Conservation (phyloP, 2,888 invertebrate species). For the Sipha maydis region DNA sequence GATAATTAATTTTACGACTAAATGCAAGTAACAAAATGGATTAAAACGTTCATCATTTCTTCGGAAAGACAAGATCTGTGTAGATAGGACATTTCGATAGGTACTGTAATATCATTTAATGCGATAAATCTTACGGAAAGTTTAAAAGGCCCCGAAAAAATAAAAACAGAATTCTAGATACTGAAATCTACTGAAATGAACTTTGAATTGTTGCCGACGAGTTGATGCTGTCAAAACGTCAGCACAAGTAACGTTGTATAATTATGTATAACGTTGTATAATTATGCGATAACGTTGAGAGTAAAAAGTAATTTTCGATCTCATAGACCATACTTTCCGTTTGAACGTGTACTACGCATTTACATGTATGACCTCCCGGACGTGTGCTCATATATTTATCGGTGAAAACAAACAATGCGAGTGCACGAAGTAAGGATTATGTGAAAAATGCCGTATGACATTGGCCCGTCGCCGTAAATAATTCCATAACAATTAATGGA, state of each 20-base stretch:
- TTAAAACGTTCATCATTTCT: background rate
- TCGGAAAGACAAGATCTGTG: background rate
- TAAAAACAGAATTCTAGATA: too few relatives aligned
- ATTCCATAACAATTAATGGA: slow-evolving; percentile 39
- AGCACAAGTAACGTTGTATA: background rate
- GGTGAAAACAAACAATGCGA: too few relatives aligned
- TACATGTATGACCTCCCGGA: too few relatives aligned
- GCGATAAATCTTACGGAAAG: background rate
- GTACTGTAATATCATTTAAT: background rate
- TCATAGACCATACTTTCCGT: too few relatives aligned
- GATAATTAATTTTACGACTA: background rate
- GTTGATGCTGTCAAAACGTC: too few relatives aligned
- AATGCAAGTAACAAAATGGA: background rate
- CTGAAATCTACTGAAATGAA: background rate
- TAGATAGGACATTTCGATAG: background rate
- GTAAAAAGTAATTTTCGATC: too few relatives aligned
- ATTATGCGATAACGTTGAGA: too few relatives aligned
- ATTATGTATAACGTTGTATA: too few relatives aligned
- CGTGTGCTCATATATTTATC: too few relatives aligned
- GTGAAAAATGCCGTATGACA: slow-evolving; percentile 10
- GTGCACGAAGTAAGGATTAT: background rate
- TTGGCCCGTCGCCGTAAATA: background rate
- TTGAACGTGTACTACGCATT: too few relatives aligned
- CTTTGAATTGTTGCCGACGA: background rate
- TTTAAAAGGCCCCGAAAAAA: background rate